Evolutionary conservation across 2,797 vertebrate species (phyloP).

Genomic region (Hipposideros larvatus): DNA sequence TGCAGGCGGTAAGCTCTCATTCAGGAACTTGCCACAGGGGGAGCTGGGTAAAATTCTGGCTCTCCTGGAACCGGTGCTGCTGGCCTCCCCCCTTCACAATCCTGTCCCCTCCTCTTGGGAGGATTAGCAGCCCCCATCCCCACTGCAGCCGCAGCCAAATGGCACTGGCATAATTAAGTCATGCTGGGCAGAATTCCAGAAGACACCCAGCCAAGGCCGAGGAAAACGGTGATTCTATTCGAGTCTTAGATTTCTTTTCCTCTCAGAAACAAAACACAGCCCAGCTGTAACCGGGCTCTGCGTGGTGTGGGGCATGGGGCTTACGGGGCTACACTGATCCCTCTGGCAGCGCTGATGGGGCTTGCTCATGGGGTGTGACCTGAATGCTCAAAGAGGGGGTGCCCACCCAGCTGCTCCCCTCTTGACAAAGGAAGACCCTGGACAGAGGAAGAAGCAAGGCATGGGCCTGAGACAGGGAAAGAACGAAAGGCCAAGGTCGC

Average conservation of each 20-base stretch:
- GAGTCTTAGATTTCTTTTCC: not conserved
- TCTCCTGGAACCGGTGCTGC: not conserved
- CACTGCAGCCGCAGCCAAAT: not conserved
- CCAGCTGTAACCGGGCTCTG: fast-evolving
- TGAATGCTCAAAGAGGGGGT: fast-evolving
- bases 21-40: not conserved
- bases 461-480: not conserved
- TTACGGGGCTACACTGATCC: fast-evolving
- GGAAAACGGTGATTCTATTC: not conserved
- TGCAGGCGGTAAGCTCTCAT: not conserved
- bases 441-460: not conserved
- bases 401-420: not conserved
- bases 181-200: not conserved
- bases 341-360: fast-evolving
- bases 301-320: fast-evolving
- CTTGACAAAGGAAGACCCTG: not conserved
- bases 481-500: fast-evolving
- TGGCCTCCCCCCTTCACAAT: not conserved
- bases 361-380: not conserved
- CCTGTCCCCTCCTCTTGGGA: not conserved
- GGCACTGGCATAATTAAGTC: not conserved
- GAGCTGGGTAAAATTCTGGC: not conserved
- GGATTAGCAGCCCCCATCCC: fast-evolving
- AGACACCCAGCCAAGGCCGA: not conserved
- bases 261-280: not conserved